Conservation (phyloP, 2,888 invertebrate genomes). For the Trilocha varians region DNA sequence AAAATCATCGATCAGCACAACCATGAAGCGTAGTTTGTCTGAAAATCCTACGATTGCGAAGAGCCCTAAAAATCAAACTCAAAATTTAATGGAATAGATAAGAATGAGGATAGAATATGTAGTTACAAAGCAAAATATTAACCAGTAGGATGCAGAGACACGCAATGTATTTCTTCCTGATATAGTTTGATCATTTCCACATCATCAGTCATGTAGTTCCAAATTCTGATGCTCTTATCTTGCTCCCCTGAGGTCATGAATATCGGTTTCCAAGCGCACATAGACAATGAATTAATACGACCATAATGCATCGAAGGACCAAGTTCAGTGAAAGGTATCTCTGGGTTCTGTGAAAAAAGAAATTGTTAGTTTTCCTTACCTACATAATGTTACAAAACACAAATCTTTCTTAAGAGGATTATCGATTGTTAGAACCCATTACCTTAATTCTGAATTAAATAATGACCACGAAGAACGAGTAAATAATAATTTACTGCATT, state of each 20-base stretch:
- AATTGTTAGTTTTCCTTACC: neutral
- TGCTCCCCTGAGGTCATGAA: slow-evolving; percentile 85
- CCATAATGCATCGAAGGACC: slow-evolving; percentile 87
- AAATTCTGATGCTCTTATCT: slow-evolving; percentile 90
- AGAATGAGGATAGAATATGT: neutral
- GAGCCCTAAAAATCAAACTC: slow-evolving; percentile 71
- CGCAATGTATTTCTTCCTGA: slow-evolving; percentile 85
- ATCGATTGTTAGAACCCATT: too few species aligned
- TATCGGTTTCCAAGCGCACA: slow-evolving; percentile 92
- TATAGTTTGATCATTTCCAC: slow-evolving; percentile 87
- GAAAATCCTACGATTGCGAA: slow-evolving; percentile 92
- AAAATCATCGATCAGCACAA: slow-evolving; percentile 90
- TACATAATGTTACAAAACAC: neutral
- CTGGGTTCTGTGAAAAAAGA: slow-evolving; percentile 54
- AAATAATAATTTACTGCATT: too few species aligned
- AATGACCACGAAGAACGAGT: too few species aligned
- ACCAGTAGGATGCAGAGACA: slow-evolving; percentile 80
- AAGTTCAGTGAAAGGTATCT: slow-evolving; percentile 76
- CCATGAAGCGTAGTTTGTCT: slow-evolving; percentile 91
- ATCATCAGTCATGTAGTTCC: slow-evolving; percentile 91
- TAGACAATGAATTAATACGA: slow-evolving; percentile 83
- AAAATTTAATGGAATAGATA: too few species aligned
- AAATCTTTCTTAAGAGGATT: too few species aligned
- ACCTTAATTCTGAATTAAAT: too few species aligned
- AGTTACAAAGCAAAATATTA: neutral